phyloP scores from a whole-genome alignment of 2,113 vertebrate genomes.

The Anser cygnoides region DNA sequence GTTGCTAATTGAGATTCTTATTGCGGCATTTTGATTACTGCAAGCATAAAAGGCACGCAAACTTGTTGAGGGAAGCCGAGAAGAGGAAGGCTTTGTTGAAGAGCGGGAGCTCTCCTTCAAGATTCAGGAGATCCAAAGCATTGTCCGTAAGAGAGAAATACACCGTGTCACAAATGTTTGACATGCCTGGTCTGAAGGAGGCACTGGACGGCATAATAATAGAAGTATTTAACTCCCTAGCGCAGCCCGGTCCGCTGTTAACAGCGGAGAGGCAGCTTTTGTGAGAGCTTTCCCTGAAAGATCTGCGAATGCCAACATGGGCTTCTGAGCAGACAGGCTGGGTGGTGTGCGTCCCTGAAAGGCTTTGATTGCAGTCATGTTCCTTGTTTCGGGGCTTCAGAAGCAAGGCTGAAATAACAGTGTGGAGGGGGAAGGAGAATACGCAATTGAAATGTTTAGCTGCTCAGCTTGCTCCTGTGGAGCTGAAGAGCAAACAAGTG shows the following conservation, averaged over 20 bases:
- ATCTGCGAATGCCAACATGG: neutral
- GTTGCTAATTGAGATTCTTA: neutral
- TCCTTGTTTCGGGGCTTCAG: neutral
- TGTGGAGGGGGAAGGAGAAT: neutral
- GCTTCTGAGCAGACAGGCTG: neutral
- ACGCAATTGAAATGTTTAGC: neutral
- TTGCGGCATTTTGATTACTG: neutral
- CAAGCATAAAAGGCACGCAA: neutral
- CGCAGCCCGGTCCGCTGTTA: neutral
- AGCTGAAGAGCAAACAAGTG: neutral
- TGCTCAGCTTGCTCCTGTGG: neutral
- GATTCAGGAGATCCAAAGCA: neutral
- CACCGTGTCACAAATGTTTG: neutral
- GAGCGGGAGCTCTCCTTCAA: neutral
- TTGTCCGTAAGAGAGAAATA: neutral
- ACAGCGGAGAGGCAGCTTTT: neutral
- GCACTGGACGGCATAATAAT: neutral
- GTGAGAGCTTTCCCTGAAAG: neutral
- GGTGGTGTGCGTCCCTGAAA: neutral
- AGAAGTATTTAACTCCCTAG: neutral
- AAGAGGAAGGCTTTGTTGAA: neutral
- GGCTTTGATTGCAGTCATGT: accelerated
- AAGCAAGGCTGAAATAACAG: neutral
- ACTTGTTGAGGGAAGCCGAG: neutral
- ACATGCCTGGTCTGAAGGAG: neutral